Conservation (phyloP, 2,113 vertebrate species). For the Gorilla gorilla region DNA sequence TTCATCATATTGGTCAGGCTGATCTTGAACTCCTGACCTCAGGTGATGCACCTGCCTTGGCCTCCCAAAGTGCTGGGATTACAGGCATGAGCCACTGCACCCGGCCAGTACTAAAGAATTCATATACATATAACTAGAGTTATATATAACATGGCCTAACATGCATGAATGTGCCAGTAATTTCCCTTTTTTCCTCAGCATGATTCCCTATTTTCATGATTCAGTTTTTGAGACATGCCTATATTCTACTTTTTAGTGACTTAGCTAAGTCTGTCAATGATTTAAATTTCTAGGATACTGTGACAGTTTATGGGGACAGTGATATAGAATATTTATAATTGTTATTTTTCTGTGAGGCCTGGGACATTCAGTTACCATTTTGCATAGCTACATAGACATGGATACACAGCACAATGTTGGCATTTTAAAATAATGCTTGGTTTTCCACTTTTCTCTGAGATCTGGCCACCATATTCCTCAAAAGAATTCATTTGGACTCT, state of each 20-base stretch:
- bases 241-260: constrained; percentile 36
- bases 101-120: background rate
- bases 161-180: constrained; percentile 20
- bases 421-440: background rate
- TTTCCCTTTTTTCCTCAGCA: background rate
- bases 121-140: background rate
- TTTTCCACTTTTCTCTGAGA: background rate
- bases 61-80: too few relatives aligned
- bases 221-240: constrained; percentile 32
- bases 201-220: constrained; percentile 4
- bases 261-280: background rate
- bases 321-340: background rate
- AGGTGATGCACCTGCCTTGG: too few relatives aligned
- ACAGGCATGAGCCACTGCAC: too few relatives aligned
- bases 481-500: background rate
- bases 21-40: too few relatives aligned
- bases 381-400: background rate
- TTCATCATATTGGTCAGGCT: too few relatives aligned
- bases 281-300: constrained; percentile 27
- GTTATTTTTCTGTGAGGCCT: background rate
- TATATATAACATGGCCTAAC: background rate
- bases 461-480: background rate
- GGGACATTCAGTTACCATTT: background rate
- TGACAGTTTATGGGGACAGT: background rate
- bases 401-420: background rate